Conservation (phyloP, 2,797 vertebrate genomes). For the Garrulus glandarius region DNA sequence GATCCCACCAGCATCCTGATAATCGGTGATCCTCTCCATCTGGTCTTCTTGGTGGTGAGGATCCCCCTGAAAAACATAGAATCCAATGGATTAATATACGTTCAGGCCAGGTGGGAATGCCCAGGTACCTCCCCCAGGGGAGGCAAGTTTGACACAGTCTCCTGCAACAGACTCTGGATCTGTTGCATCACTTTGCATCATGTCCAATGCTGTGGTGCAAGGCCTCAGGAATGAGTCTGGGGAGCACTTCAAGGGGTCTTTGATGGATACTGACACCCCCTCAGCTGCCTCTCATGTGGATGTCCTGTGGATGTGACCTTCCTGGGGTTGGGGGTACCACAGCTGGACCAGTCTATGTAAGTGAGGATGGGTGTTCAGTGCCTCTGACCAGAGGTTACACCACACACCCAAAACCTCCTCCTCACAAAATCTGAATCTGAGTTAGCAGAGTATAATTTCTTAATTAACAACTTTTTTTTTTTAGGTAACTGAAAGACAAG, state of each 20-base stretch:
- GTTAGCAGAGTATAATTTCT: not conserved
- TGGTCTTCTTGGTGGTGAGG: not conserved
- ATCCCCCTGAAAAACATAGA: not conserved
- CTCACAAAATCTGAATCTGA: not conserved
- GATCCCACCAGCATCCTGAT: accelerated
- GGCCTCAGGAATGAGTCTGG: not conserved
- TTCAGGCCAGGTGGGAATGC: not conserved
- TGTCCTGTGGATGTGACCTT: not conserved
- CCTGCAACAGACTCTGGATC: not conserved
- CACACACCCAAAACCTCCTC: not conserved
- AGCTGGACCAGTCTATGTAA: not conserved
- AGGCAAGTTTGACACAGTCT: not conserved
- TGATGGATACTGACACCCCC: not conserved
- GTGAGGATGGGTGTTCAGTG: not conserved
- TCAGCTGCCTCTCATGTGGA: not conserved
- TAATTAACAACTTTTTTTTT: not conserved
- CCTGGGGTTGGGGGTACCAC: not conserved
- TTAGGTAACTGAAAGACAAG: not conserved
- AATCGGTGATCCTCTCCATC: not conserved
- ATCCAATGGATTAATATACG: not conserved
- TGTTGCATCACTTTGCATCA: not conserved
- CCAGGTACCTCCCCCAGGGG: not conserved
- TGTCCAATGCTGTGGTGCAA: not conserved
- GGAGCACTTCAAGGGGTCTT: not conserved
- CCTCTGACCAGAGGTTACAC: not conserved